Base-by-base conservation (phyloP, 2,797 vertebrate species). In the Yasuhikotakia modesta region DNA sequence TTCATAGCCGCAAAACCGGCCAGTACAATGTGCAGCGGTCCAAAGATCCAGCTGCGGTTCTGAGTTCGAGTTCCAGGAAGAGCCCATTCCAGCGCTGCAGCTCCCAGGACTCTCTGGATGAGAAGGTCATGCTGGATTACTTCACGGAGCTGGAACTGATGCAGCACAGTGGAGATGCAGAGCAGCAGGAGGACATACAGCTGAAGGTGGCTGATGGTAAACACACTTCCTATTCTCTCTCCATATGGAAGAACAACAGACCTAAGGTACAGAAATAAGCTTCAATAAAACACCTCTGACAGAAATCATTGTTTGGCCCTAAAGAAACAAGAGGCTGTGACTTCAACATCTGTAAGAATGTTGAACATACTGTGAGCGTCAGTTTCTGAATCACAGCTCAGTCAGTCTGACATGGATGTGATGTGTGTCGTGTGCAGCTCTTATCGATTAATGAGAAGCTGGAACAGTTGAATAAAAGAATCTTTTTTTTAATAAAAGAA, bases 91-190 rank as follows among this genome's bases (percentile, higher is more conserved):
- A 94, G 85, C 94, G 93, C 63, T 94, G 90, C 21, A 92, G 83
- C 89, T 99, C 97, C 30, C 97, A 98, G 93, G 97, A 99, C 89
- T 99, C 97, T 14, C 90, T 99, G 90, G 96, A 98, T 68, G 96
- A 97, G 74, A 82, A 95, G 16, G 91, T 93, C 70, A 92, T 99
- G 94, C 94, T 96, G 53, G 95, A 95, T 86, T 99, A 96, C 70
- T 99, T 94, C 95, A 96, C 86, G 66, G 98, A 99, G 89, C 81
- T 99, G 76, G 95, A 97, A 91, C 92, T 96, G 73, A 99, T 99
- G 86, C 91, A 93, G 84, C 93, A 93, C 76, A 94, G 91, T 27
- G 90, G 66, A 79, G 89, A 91, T 74, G 83, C 91, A 0, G 92
- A 92, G 70, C 86, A 89, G 35, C 94, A 86, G 77, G 93, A 95